These are phyloP conservation scores for Ormyrus thymus DNA, from an alignment of 2,888 invertebrate species.

Conservation along the genomic window DNA sequence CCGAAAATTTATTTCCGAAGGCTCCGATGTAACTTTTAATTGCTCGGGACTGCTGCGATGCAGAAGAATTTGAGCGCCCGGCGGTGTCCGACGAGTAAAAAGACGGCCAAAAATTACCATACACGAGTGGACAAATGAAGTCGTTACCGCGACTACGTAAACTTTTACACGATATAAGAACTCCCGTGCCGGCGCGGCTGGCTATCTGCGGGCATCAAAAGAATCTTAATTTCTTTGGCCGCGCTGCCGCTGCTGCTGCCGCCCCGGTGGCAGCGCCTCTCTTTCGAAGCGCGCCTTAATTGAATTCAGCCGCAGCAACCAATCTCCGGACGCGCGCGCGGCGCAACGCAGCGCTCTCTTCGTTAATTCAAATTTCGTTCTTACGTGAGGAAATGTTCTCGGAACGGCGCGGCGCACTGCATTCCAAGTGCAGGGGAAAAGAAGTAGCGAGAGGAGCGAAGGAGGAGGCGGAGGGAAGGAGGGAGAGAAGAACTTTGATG, in stretches of 20 bases:
- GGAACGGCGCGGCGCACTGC: conserved; percentile 34
- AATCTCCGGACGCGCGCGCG: conserved; percentile 32
- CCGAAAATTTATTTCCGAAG: conserved; percentile 11
- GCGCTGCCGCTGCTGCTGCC: not conserved
- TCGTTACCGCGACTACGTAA: conserved; percentile 35
- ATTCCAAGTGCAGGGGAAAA: conserved; percentile 33
- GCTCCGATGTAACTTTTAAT: conserved; percentile 25
- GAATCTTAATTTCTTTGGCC: conserved; percentile 49
- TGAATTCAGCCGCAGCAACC: conserved; percentile 53
- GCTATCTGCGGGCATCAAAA: conserved; percentile 46
- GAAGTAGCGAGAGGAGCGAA: not conserved
- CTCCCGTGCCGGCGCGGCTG: conserved; percentile 9
- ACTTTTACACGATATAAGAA: conserved; percentile 41
- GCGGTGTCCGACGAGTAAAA: not conserved
- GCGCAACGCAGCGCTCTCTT: conserved; percentile 19
- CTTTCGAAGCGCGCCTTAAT: conserved; percentile 49
- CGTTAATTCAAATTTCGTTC: conserved; percentile 55
- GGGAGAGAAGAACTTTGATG: conserved; percentile 41
- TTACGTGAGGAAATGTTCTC: conserved; percentile 51
- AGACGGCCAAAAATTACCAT: conserved; percentile 37
- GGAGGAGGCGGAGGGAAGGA: conserved; percentile 8
- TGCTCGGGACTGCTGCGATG: not conserved
- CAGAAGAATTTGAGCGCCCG: not conserved
- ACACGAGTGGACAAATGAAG: conserved; percentile 45
- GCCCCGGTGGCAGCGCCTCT: conserved; percentile 29